phyloP scores from a whole-genome alignment of 2,797 vertebrate species.

The Poeciliopsis gracilis region DNA sequence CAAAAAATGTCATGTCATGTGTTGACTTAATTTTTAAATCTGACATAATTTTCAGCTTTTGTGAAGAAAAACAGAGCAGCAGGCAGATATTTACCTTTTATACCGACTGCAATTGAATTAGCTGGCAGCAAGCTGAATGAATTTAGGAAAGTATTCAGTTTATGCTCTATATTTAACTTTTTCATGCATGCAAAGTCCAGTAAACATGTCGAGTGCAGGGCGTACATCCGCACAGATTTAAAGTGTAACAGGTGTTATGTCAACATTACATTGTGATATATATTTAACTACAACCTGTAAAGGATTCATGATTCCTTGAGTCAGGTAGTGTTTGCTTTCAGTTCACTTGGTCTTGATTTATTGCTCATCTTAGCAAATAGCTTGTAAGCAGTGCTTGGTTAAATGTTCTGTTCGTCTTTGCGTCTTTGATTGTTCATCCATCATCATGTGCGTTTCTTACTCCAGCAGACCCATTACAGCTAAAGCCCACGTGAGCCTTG shows the following conservation, averaged over 20 bases:
- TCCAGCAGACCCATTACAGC: constrained; percentile 26
- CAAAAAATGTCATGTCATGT: background rate
- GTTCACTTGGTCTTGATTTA: constrained; percentile 47
- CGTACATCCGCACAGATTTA: constrained; percentile 15
- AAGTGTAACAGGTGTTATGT: constrained; percentile 41
- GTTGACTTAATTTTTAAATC: background rate
- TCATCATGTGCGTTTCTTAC: constrained; percentile 45
- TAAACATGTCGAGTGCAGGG: constrained; percentile 5
- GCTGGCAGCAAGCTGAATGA: background rate
- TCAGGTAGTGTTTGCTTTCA: constrained; percentile 24
- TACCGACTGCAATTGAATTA: background rate
- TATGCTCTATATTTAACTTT: constrained; percentile 10
- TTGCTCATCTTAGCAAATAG: constrained; percentile 29
- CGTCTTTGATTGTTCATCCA: constrained; percentile 30
- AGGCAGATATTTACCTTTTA: background rate
- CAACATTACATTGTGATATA: constrained; percentile 27
- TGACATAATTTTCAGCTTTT: background rate
- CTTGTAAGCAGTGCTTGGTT: constrained; percentile 35
- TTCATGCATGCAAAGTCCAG: background rate
- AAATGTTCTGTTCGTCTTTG: constrained; percentile 56
- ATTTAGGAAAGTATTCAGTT: background rate
- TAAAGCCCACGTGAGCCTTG: constrained; percentile 58
- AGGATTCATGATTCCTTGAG: constrained; percentile 30
- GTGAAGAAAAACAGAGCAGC: background rate
- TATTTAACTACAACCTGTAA: constrained; percentile 21